A percentile compares a stretch with the other conserved stretches of the same genome.
phyloP scores from a whole-genome alignment of 2,888 invertebrate genomes.

The Bellardia pandia region DNA sequence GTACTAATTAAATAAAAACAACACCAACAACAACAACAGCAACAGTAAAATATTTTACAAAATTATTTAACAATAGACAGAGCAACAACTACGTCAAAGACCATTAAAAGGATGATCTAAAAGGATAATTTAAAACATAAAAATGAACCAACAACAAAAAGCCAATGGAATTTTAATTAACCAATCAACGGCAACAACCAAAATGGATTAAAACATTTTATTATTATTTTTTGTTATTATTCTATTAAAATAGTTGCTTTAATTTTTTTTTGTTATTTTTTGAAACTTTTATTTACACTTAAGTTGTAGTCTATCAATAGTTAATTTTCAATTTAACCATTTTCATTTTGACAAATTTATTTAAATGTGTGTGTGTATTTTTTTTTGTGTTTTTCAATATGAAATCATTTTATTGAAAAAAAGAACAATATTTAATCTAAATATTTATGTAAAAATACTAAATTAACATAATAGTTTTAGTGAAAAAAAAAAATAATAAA shows the following conservation, averaged over 20 bases:
- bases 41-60: conserved; percentile 1
- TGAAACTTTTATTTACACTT: conserved; percentile 8
- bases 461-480: conserved; percentile 50
- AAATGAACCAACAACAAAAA: conserved; percentile 1
- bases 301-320: conserved; percentile 29
- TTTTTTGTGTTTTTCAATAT: conserved; percentile 20
- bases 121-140: conserved; percentile 48
- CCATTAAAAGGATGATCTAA: conserved; percentile 39
- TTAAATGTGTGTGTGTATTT: conserved; percentile 5
- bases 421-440: conserved; percentile 6
- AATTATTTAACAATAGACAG: conserved; percentile 36
- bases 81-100: conserved; percentile 17
- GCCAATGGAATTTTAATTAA: conserved; percentile 55
- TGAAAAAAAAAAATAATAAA: background rate
- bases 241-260: conserved; percentile 1
- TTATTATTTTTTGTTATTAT: conserved; percentile 17
- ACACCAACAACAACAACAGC: background rate
- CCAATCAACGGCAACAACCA: conserved; percentile 45
- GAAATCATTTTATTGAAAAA: background rate
- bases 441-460: background rate
- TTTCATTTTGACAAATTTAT: conserved; percentile 15
- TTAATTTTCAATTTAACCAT: background rate
- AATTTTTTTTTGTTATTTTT: background rate
- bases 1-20: conserved; percentile 48
- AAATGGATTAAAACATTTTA: conserved; percentile 25